These are phyloP conservation scores for Trachelus troglodyta DNA, from an alignment of 2,888 invertebrate species.

Conservation along the genomic window DNA sequence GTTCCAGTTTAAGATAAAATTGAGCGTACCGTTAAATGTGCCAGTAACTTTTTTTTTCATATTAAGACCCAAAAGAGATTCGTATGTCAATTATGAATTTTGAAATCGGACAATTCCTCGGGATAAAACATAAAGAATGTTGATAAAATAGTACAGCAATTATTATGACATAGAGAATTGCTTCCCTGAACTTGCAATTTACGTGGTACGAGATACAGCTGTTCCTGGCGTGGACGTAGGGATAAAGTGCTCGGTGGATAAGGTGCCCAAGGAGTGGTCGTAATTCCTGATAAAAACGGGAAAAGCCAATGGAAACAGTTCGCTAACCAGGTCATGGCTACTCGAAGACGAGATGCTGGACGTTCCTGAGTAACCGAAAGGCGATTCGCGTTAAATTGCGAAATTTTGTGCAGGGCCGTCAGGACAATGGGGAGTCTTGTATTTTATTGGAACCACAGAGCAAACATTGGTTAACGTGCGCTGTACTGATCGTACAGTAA, in stretches of 20 bases:
- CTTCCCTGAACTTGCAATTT: neutral
- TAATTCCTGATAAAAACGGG: neutral
- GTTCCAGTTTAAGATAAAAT: slow-evolving; percentile 1
- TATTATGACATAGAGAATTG: neutral
- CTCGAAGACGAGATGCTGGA: neutral
- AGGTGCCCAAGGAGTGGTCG: neutral
- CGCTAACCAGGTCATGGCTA: neutral
- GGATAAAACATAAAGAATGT: neutral
- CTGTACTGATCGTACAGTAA: neutral
- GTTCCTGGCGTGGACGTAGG: neutral
- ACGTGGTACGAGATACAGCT: neutral
- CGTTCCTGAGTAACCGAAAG: neutral
- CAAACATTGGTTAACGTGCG: neutral
- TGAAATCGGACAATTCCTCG: neutral
- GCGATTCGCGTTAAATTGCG: neutral
- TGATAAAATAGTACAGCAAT: neutral
- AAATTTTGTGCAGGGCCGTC: neutral
- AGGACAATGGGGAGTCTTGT: neutral
- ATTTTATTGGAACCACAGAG: neutral
- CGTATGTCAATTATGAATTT: neutral
- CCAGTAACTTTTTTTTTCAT: neutral
- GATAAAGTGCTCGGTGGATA: neutral
- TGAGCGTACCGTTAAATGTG: neutral
- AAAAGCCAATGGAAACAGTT: neutral
- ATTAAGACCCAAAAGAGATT: neutral